phyloP scores from a whole-genome alignment of 2,113 vertebrate species.

The Menura novaehollandiae region DNA sequence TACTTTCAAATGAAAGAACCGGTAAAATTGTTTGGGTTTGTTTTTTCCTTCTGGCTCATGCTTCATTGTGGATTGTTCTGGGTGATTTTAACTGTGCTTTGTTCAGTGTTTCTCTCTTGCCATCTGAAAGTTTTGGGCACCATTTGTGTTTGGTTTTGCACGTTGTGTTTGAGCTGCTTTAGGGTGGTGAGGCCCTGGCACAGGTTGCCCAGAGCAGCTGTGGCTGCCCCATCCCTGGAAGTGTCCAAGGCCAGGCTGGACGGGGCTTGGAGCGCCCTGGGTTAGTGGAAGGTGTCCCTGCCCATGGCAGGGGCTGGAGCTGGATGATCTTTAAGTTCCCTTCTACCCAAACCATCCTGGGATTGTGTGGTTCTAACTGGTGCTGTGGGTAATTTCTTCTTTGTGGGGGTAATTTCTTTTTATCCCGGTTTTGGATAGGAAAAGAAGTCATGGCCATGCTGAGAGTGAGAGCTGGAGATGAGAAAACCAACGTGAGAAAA shows the following conservation, averaged over 20 bases:
- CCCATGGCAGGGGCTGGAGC: not conserved
- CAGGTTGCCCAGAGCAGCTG: not conserved
- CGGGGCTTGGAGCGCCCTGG: fast-evolving
- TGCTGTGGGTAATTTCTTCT: not conserved
- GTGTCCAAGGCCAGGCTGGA: not conserved
- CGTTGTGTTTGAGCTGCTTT: not conserved
- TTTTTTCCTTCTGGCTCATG: not conserved
- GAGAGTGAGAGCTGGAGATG: conserved; percentile 75
- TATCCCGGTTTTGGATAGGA: conserved; percentile 51
- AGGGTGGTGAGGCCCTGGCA: not conserved
- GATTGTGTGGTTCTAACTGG: not conserved
- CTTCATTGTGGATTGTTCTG: not conserved
- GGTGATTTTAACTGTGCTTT: not conserved
- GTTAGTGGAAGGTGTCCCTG: not conserved
- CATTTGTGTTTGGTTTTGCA: not conserved
- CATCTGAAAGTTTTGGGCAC: not conserved
- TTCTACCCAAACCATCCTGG: not conserved
- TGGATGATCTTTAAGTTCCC: not conserved
- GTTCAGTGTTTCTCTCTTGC: not conserved
- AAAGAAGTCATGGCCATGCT: conserved; percentile 79
- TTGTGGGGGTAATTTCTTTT: not conserved
- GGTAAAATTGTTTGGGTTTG: not conserved
- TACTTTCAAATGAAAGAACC: not conserved
- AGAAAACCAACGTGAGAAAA: conserved; percentile 88
- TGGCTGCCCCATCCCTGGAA: not conserved